phyloP scores from a whole-genome alignment of 2,113 vertebrate species.

The Eptesicus fuscus region DNA sequence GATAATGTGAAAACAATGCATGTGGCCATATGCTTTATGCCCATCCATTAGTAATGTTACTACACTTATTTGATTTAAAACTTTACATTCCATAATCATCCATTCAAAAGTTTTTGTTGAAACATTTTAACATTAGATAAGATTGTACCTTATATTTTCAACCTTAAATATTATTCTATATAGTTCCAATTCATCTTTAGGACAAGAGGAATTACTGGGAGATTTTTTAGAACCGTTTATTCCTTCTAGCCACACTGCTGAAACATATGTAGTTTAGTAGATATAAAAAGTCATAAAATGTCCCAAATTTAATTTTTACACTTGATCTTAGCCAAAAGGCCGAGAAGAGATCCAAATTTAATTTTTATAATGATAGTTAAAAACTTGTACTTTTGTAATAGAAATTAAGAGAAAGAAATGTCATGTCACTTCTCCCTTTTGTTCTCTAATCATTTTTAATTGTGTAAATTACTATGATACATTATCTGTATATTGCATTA shows the following conservation, averaged over 20 bases:
- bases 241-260: fast-evolving
- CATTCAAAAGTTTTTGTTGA: neutral
- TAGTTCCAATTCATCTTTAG: neutral
- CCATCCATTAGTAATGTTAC: slow-evolving; percentile 13
- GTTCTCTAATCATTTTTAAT: neutral
- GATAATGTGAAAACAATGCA: slow-evolving; percentile 31
- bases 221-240: neutral
- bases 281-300: neutral
- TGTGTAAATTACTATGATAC: neutral
- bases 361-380: neutral
- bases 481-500: neutral
- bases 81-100: neutral
- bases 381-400: neutral
- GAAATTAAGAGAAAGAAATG: neutral
- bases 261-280: neutral
- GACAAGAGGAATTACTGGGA: neutral
- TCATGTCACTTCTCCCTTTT: neutral
- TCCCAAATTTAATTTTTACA: neutral
- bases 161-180: neutral
- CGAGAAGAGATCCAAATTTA: too few species aligned
- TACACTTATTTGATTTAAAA: slow-evolving; percentile 43
- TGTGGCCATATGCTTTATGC: slow-evolving; percentile 52
- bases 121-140: neutral
- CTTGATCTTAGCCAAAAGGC: too few species aligned
- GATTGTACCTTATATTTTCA: neutral